Conservation (phyloP, 1,140 invertebrate genomes). For the Drosophila chauvacae region DNA sequence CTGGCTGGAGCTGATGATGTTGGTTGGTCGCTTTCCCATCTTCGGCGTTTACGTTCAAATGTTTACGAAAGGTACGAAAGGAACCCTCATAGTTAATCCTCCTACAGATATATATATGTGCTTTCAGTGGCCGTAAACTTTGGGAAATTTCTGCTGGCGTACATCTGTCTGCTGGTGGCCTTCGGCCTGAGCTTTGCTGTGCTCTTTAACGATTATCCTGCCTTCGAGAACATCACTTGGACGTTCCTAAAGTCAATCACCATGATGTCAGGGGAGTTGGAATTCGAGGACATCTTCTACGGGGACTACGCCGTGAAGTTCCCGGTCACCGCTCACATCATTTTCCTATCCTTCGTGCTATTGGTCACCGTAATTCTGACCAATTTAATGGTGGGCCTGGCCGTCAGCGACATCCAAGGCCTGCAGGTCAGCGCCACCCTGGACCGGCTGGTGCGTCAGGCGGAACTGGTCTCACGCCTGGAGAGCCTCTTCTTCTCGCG, state of each 20-base stretch:
- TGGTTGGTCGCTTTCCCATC: conserved; percentile 92
- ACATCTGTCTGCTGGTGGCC: conserved; percentile 91
- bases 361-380: conserved; percentile 94
- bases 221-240: conserved; percentile 87
- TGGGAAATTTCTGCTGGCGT: conserved; percentile 92
- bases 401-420: conserved; percentile 93
- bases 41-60: conserved; percentile 94
- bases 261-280: conserved; percentile 95
- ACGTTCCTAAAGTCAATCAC: conserved; percentile 91
- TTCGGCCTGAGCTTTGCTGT: conserved; percentile 92
- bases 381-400: conserved; percentile 93
- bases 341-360: conserved; percentile 91
- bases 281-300: conserved; percentile 94
- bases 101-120: not conserved
- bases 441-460: conserved; percentile 91
- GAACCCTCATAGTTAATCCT: not conserved
- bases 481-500: conserved; percentile 93
- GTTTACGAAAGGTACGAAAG: conserved; percentile 88
- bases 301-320: conserved; percentile 86
- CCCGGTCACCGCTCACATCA: conserved; percentile 89
- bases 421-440: conserved; percentile 92
- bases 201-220: conserved; percentile 90
- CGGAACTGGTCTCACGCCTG: conserved; percentile 91
- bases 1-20: conserved; percentile 93
- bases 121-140: conserved; percentile 91